Evolutionary conservation across 2,888 invertebrate genomes (phyloP), one percentile per base, ranked within the genome.

Genomic region (Rhynchonema sp.): DNA sequence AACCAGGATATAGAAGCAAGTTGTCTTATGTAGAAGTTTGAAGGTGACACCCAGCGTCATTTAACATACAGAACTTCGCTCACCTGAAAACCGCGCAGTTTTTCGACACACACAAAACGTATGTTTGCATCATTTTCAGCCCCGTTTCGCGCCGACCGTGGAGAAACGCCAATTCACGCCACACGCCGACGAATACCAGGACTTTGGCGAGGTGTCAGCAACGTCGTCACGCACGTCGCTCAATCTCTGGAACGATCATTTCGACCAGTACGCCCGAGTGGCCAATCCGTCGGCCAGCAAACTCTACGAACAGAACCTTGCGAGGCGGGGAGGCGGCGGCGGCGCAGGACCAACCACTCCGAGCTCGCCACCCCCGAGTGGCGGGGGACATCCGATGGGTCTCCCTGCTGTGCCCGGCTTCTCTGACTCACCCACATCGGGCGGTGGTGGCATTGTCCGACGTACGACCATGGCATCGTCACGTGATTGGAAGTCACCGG

Each of bases 221-320:
- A 30, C 55, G 29, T 27, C 54, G 2, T 29, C 29, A 30, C 57
- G 60, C 3, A 20, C 23, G 13, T 60, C 60, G 55, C 57, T 60
- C 25, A 59, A 59, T 29, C 26, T 52, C 20, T 84, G 86, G 67
- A 86, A 86, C 71, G 88, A 89, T 75, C 86, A 87, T 71, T 87
- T 89, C 73, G 91, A 91, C 75, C 91, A 92, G 73, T 92, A 92
- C 75, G 87, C 66, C 60, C 63, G 68, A 63, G 65, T 65, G 23
- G 56, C 63, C 59, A 56, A 60, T 46, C 57, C 61, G n/a, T 56
- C 58, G 46, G 63, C 63, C 46, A 58, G 62, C n/a, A 64, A 63
- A 54, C 64, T 71, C 25, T 28, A n/a, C 17, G 28, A 9, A 25
- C 30, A 58, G 27, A 29, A 30, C 55, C 2, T 23, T 22, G 61